Conservation (phyloP, 2,113 vertebrate genomes). For the Scophthalmus maximus region DNA sequence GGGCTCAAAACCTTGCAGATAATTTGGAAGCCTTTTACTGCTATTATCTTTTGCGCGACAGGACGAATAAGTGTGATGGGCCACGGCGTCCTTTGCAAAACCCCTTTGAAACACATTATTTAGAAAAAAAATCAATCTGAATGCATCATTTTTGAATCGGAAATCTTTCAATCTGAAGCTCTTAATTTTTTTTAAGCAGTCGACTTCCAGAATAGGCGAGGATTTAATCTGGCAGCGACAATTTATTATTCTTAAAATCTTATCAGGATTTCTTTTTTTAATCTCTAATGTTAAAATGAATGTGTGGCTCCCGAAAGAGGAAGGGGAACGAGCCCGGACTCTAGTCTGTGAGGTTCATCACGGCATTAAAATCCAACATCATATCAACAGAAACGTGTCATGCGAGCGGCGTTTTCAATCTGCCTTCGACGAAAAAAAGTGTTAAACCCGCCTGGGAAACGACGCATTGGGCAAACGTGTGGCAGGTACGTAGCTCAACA, state of each 20-base stretch:
- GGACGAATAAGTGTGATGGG: background rate
- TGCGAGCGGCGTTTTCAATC: too few relatives aligned
- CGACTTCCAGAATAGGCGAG: constrained; percentile 5
- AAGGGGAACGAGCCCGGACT: constrained; percentile 9
- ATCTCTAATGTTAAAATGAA: background rate
- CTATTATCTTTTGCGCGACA: background rate
- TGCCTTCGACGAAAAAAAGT: too few relatives aligned
- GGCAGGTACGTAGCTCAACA: too few relatives aligned
- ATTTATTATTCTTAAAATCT: constrained; percentile 35
- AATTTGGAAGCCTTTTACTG: background rate
- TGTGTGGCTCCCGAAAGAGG: background rate
- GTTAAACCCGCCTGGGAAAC: too few relatives aligned
- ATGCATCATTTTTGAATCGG: too few relatives aligned
- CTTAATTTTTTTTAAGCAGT: too few relatives aligned
- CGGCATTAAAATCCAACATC: too few relatives aligned
- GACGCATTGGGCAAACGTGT: background rate
- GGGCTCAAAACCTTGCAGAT: constrained; percentile 23
- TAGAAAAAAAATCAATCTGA: background rate
- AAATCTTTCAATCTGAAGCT: too few relatives aligned
- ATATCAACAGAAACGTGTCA: too few relatives aligned
- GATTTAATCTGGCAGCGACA: constrained; percentile 26
- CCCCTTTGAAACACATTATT: background rate
- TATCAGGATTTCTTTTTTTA: background rate
- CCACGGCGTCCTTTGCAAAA: background rate
- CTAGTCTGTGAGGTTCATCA: background rate